phyloP scores from a whole-genome alignment of 2,797 vertebrate species.

The Alca torda region DNA sequence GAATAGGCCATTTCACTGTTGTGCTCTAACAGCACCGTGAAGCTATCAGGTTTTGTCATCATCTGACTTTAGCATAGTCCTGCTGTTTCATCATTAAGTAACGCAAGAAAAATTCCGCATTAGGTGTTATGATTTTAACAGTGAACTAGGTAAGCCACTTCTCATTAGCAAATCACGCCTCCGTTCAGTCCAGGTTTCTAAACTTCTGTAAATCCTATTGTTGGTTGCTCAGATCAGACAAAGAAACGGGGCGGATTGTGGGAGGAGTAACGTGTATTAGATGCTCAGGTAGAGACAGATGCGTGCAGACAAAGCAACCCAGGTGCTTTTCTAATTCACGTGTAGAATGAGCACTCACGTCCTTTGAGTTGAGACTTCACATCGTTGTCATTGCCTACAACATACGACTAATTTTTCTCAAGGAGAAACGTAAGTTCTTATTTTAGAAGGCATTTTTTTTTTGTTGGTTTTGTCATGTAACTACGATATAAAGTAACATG shows the following conservation, averaged over 20 bases:
- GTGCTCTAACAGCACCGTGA: background rate
- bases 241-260: constrained; percentile 59
- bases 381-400: constrained; percentile 41
- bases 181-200: background rate
- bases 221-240: constrained; percentile 52
- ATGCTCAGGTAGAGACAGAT: constrained; percentile 61
- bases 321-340: constrained; percentile 56
- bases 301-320: constrained; percentile 68
- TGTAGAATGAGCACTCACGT: constrained; percentile 22
- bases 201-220: constrained; percentile 16
- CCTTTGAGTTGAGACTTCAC: constrained; percentile 59
- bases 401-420: constrained; percentile 49
- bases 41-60: background rate
- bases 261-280: constrained; percentile 68
- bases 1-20: background rate
- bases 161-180: background rate
- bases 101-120: background rate
- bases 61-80: background rate
- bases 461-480: constrained; percentile 14
- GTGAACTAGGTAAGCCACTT: background rate
- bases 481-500: background rate
- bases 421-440: constrained; percentile 75
- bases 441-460: constrained; percentile 42
- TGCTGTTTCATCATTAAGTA: background rate
- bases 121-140: background rate